Evolutionary conservation across 2,797 vertebrate genomes (phyloP).

Genomic region (Microctenopoma stevenorrisi): DNA sequence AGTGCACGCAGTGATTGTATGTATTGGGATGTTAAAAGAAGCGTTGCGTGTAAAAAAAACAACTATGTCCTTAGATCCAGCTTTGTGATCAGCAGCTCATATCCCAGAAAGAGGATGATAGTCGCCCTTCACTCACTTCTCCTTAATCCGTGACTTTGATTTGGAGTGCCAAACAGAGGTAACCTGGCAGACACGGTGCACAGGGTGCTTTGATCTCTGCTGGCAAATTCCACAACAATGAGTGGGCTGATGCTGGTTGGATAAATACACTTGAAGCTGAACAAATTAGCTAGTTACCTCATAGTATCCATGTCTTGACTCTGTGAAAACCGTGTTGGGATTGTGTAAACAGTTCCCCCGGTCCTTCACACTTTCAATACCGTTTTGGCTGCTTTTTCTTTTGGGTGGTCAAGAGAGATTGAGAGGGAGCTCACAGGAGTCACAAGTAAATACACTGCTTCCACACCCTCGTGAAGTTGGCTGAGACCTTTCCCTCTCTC

Average conservation of each 20-base stretch:
- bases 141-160: conserved; percentile 73
- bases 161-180: conserved; percentile 61
- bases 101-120: conserved; percentile 42
- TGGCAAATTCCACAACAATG: conserved; percentile 65
- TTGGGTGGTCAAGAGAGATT: conserved; percentile 38
- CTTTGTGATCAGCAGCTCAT: conserved; percentile 40
- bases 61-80: conserved; percentile 26
- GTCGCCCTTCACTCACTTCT: conserved; percentile 10
- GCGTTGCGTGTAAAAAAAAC: conserved; percentile 26
- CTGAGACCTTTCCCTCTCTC: conserved; percentile 70
- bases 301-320: conserved; percentile 20
- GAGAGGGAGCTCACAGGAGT: conserved; percentile 32
- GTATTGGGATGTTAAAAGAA: conserved; percentile 47
- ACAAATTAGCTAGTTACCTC: conserved; percentile 52
- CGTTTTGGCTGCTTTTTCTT: conserved; percentile 17
- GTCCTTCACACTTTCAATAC: conserved; percentile 23
- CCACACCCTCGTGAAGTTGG: conserved; percentile 60
- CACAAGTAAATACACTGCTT: conserved; percentile 55
- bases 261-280: conserved; percentile 56
- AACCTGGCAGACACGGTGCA: conserved; percentile 64
- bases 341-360: conserved; percentile 12
- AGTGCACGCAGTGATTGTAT: conserved; percentile 63
- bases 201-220: conserved; percentile 59
- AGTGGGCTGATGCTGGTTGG: conserved; percentile 54
- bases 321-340: conserved; percentile 2